Percentiles rank a stretch among this genome's conserved stretches.
phyloP scores from a whole-genome alignment of 2,888 invertebrate species.

The Lymantria dispar region DNA sequence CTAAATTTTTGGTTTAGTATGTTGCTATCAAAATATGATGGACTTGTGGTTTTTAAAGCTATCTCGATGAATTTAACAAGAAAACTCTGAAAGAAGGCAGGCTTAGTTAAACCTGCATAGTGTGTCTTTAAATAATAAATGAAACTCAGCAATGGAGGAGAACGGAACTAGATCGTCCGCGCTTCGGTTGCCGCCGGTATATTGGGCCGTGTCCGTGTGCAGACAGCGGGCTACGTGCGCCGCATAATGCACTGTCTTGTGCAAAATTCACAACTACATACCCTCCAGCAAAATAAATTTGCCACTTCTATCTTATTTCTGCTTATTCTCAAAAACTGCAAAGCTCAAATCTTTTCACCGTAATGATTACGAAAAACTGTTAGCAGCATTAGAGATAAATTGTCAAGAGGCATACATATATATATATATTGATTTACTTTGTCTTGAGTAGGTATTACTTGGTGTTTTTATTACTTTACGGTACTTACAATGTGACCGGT shows the following conservation, averaged over 20 bases:
- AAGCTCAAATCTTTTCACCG: constrained; percentile 43
- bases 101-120: constrained; percentile 59
- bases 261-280: constrained; percentile 77
- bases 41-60: constrained; percentile 8
- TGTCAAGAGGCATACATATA: constrained; percentile 12
- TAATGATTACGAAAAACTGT: constrained; percentile 49
- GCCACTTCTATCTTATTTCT: constrained; percentile 76
- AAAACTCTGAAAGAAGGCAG: constrained; percentile 49
- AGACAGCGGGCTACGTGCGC: constrained; percentile 76
- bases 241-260: constrained; percentile 75
- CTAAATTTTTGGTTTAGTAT: constrained; percentile 25
- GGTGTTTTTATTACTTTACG: too few species aligned
- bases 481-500: too few species aligned
- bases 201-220: constrained; percentile 54
- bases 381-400: constrained; percentile 45
- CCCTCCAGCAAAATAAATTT: constrained; percentile 75
- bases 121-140: constrained; percentile 71
- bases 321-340: constrained; percentile 71
- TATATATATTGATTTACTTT: constrained; percentile 8
- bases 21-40: constrained; percentile 23
- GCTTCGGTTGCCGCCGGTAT: constrained; percentile 43
- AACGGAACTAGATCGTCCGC: constrained; percentile 47
- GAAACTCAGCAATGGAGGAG: constrained; percentile 65
- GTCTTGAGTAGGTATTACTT: too few species aligned
- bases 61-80: constrained; percentile 45